These are phyloP conservation scores for Myiozetetes cayanensis DNA, from an alignment of 2,113 vertebrate species.

Conservation along the genomic window DNA sequence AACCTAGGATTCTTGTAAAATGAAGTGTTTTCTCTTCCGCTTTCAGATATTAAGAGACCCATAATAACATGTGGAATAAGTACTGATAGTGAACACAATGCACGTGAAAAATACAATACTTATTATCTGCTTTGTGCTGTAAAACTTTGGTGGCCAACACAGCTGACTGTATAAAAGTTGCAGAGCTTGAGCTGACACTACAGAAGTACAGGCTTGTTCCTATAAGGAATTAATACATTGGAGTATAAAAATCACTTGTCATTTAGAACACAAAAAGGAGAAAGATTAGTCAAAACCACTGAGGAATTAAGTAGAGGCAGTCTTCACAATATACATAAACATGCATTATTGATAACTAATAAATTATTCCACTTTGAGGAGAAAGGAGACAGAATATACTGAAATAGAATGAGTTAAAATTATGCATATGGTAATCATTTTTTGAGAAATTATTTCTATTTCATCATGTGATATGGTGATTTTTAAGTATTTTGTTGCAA, in stretches of 20 bases:
- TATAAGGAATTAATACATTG: background rate
- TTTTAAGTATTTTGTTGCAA: background rate
- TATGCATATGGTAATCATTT: background rate
- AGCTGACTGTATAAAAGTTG: background rate
- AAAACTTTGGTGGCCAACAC: background rate
- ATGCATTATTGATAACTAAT: background rate
- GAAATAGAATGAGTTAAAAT: background rate
- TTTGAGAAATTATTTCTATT: background rate
- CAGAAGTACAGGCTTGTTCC: background rate
- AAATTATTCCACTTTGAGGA: background rate
- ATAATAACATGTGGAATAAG: background rate
- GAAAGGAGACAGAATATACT: background rate
- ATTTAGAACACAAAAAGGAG: background rate
- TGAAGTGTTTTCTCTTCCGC: background rate
- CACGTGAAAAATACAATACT: rapidly evolving
- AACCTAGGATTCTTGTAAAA: background rate
- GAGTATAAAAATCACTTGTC: background rate
- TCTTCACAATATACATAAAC: background rate
- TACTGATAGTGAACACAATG: background rate
- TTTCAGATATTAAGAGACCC: background rate
- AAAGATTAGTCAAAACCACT: background rate
- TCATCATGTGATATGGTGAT: background rate
- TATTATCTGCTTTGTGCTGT: background rate
- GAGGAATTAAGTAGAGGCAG: background rate
- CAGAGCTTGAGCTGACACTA: background rate